A percentile compares a stretch with the other conserved stretches of the same genome.
Conservation (phyloP, 1,140 invertebrate species). For the Leptonema lineaticorne region DNA sequence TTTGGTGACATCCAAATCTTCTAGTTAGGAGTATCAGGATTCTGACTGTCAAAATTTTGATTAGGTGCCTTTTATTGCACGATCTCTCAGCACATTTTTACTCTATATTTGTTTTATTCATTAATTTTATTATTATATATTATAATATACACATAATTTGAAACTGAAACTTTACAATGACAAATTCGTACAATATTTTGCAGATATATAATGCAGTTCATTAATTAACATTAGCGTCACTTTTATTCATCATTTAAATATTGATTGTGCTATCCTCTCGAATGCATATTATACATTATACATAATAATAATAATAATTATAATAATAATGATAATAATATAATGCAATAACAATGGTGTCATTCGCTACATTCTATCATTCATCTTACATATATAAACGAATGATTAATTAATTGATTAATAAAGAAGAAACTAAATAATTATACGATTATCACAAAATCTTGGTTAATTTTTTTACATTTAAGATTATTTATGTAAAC, state of each 20-base stretch:
- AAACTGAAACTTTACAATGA: too few species aligned
- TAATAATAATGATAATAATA: too few species aligned
- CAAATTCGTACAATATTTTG: slow-evolving; percentile 3
- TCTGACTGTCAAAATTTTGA: neutral
- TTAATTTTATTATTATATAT: neutral
- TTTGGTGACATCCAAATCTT: neutral
- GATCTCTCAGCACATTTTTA: neutral
- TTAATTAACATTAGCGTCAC: too few species aligned
- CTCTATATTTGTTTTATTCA: neutral
- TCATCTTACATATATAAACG: slow-evolving; percentile 14
- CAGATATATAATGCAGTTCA: neutral
- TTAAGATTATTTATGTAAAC: neutral
- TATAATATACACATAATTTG: too few species aligned
- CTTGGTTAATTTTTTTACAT: neutral
- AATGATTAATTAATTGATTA: neutral
- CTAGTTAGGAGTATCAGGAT: neutral
- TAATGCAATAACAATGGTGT: neutral
- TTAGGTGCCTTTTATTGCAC: slow-evolving; percentile 1
- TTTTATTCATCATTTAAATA: neutral
- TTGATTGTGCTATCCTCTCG: slow-evolving; percentile 2
- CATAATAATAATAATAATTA: too few species aligned
- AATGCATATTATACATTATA: neutral
- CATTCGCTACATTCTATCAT: slow-evolving; percentile 9
- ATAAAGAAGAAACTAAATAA: slow-evolving; percentile 5
- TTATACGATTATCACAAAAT: neutral